Evolutionary conservation across 2,113 vertebrate genomes (phyloP).

Genomic region (Glaucomys volans): DNA sequence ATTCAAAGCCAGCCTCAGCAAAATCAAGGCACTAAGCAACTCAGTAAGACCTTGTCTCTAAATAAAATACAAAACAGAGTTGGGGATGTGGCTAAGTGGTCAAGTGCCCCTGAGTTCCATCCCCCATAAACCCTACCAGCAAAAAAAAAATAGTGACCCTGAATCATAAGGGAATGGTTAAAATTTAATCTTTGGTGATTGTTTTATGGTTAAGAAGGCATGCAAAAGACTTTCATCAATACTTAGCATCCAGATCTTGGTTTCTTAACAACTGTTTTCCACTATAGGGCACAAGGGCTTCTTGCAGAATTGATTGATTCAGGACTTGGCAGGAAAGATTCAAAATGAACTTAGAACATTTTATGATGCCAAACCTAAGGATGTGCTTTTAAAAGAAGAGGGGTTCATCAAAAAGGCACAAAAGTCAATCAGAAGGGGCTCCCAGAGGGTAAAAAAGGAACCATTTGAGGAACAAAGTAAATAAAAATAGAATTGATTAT

Average conservation of each 20-base stretch:
- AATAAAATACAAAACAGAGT: too few relatives aligned
- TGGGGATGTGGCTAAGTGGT: too few relatives aligned
- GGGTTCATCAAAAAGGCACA: background rate
- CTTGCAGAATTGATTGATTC: background rate
- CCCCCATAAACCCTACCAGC: too few relatives aligned
- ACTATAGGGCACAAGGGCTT: background rate
- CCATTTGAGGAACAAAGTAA: background rate
- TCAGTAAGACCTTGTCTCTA: too few relatives aligned
- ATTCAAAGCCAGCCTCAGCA: too few relatives aligned
- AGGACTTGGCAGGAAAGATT: background rate
- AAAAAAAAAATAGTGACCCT: background rate
- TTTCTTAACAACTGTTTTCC: conserved; percentile 26
- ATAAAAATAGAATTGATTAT: background rate
- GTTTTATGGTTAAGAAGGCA: background rate
- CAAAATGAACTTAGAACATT: conserved; percentile 1
- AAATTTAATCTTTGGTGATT: background rate
- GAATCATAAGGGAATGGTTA: background rate
- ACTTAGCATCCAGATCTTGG: background rate
- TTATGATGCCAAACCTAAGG: background rate
- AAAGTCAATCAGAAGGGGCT: background rate
- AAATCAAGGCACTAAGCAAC: too few relatives aligned
- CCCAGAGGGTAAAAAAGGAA: background rate
- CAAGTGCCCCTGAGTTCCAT: too few relatives aligned
- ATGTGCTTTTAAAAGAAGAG: background rate
- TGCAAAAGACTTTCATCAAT: background rate